Evolutionary conservation across 1,140 invertebrate species (phyloP), one percentile per base, ranked within the genome.

Genomic region (Bombus huntii): DNA sequence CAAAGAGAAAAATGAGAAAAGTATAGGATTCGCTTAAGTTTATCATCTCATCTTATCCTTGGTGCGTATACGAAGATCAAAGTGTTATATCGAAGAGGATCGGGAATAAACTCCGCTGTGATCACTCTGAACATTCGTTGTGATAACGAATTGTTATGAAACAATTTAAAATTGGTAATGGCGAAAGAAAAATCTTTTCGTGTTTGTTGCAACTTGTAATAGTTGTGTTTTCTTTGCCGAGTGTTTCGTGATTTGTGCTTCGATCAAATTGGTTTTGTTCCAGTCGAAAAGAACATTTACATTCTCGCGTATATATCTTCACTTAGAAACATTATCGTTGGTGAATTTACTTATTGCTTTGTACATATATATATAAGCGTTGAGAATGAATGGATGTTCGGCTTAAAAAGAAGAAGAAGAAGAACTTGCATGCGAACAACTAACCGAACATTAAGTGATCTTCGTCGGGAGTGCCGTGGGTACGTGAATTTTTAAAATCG

Each of bases 401-500:
- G 42, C 6, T 57, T 31, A 71, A 68, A 34, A 34, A 68, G 22
- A 85, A 66, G 79, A 85, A 66, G 79, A 68, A 66, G 44, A 57
- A 66, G 13, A 66, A 34, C 4, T 73, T 53, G 70, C 25, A 25
- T 37, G 53, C 28, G 57, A 39, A 71, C 62, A 34, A 28, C 31
- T 72, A 80, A 72, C 62, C 42, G 42, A 80, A 39, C 25, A 3
- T 34, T 39, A 47, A 85, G 83, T 62, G 68, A 80, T 78, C 62
- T 12, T 47, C 62, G n/a, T 78, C 66, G 83, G 37, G 68, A 71
- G 76, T 80, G 68, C 47, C 39, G 76, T 80, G 31, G 76, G 75
- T 80, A 72, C 68, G 76, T 78, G 81, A 74, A 74, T 83, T 42
- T 70, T 77, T 70, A 13, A 76, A 76, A 76, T 83, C 59, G 42